Conservation (phyloP, 2,888 invertebrate genomes). For the Mesorhabditis belari region DNA sequence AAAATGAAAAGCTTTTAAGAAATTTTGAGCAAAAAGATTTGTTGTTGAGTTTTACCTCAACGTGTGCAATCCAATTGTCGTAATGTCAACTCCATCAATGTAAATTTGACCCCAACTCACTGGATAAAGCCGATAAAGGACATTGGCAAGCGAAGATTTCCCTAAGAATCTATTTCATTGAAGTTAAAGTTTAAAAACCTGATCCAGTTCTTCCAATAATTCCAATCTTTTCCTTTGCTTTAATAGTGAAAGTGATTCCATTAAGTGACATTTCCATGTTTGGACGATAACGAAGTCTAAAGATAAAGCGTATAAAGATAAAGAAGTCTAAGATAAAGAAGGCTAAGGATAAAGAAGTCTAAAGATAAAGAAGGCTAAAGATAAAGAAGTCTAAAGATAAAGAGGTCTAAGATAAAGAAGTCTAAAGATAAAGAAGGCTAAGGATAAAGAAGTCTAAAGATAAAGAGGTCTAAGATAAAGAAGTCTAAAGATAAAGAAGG, state of each 20-base stretch:
- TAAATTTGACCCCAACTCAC: slow-evolving; percentile 51
- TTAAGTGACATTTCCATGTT: slow-evolving; percentile 59
- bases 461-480: too few relatives aligned
- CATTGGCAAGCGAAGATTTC: slow-evolving; percentile 62
- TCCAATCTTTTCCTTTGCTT: slow-evolving; percentile 63
- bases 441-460: too few relatives aligned
- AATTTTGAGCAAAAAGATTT: slow-evolving; percentile 20
- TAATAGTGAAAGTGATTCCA: slow-evolving; percentile 60
- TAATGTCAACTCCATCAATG: slow-evolving; percentile 43
- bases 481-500: too few relatives aligned
- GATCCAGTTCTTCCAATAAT: slow-evolving; percentile 61
- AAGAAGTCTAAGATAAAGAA: too few relatives aligned
- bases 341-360: too few relatives aligned
- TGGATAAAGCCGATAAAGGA: slow-evolving; percentile 63
- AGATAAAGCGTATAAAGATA: too few relatives aligned
- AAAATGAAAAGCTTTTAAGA: not conserved
- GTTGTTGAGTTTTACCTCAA: slow-evolving; percentile 55
- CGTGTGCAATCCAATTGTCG: slow-evolving; percentile 55
- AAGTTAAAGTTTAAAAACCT: slow-evolving; percentile 48
- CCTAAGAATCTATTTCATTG: slow-evolving; percentile 52
- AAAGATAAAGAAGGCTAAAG: too few relatives aligned
- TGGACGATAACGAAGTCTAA: slow-evolving; percentile 57
- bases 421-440: too few relatives aligned
- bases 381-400: too few relatives aligned
- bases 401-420: too few relatives aligned